Evolutionary conservation across 1,140 invertebrate species (phyloP), one percentile per base, ranked within the genome.

Genomic region (Nylanderia fulva): DNA sequence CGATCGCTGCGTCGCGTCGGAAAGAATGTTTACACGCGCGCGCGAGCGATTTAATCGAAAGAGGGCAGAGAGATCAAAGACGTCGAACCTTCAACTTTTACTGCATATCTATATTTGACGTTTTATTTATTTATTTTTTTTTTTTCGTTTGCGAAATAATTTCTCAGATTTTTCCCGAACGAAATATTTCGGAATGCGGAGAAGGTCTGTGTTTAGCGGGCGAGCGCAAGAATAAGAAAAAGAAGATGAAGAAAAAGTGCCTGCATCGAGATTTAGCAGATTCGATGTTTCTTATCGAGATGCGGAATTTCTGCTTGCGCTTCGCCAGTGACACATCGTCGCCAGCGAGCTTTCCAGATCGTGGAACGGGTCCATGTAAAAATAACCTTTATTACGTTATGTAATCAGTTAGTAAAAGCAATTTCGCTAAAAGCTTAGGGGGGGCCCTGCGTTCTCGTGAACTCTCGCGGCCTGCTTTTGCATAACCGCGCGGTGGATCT

Each of bases 351-450:
- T 87, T 88, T 39, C 86, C 86, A 71, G 71, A 87, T 82, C 77
- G 85, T 33, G 66, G 56, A 54, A 71, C 61, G 42, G 71, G 58
- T 76, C 42, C 42, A 60, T 84, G 80, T 84, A 86, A 89, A 90
- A 89, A 90, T 86, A 88, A 79, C 74, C 80, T 88, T 90, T 90
- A 89, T 90, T 89, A 85, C 82, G 85, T 89, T 87, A 89, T 75
- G 83, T 90, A 87, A 90, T 90, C 88, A 90, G 88, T 89, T 90
- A 89, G 88, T 87, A 89, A 89, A 90, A 90, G 88, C 88, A 90
- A 90, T 90, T 89, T 86, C 76, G 83, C 88, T 90, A 90, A 90
- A 90, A 90, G 88, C 88, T 48, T 89, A 52, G 69, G 76, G 71
- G 58, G 61, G 61, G 42, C 29, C 48, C 64, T 33, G 52, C 18